Evolutionary conservation across 2,113 vertebrate species (phyloP), one percentile per base, ranked within the genome.

Genomic region (Dromiciops gliroides): DNA sequence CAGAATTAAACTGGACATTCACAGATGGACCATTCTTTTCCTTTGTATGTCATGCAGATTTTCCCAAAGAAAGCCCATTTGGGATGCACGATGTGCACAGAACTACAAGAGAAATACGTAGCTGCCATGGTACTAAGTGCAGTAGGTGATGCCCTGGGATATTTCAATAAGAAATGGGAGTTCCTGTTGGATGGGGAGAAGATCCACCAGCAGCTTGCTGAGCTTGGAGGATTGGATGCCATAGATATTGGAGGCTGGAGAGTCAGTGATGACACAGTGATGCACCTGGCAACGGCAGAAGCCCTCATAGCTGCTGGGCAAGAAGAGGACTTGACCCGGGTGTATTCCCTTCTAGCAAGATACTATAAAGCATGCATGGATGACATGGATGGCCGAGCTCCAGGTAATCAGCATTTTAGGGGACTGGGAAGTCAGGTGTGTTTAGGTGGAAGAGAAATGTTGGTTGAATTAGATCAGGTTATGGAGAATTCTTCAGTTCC

Each of bases 201-300:
- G 89, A 99, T 99, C 95, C 99, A 99, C 96, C 92, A 14, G 48
- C 97, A 99, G 97, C 93, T 99, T 96, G 97, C 96, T 0, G 12
- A 97, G 94, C 97, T 97, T 96, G 99, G 99, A 0, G 99, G 99
- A 12, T 91, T 99, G 3, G 90, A 92, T 8, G 97, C 98, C 51
- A 26, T 99, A 31, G 96, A 98, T 2, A 97, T 98, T 51, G 93
- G 51, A 0, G 92, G 75, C 0, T 99, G 99, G 98, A 98, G 50
- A 19, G 98, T 99, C 92, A 99, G 99, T 0, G 99, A 99, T 50
- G 99, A 99, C n/a, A 99, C 99, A 0, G 98, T 99, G 83, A 99
- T 99, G 99, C 99, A 99, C 95, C 94, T 99, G 96, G 99, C 99
- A n/a, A 99, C 99, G 0, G 99, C 99, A 0, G 98, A 99, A 92